Percentiles rank a stretch among this genome's conserved stretches.
These are phyloP conservation scores for Perdita meconis DNA, from an alignment of 2,888 invertebrate species.

Conservation along the genomic window DNA sequence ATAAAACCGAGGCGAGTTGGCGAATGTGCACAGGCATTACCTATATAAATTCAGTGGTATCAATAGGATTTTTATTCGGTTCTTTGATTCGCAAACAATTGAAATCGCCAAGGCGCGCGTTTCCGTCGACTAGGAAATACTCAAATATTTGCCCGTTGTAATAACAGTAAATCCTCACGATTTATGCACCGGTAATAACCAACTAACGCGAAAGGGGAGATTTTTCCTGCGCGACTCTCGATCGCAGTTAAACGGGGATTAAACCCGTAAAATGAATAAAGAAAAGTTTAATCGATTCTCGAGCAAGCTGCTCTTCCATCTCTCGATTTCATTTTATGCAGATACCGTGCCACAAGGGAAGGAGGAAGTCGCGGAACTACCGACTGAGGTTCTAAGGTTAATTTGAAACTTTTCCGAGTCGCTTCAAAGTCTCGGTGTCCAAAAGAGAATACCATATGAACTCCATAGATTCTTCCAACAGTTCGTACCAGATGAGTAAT, in stretches of 20 bases:
- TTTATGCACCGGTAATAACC: conserved; percentile 42
- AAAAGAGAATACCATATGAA: conserved; percentile 50
- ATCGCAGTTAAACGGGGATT: conserved; percentile 37
- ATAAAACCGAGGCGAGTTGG: not conserved
- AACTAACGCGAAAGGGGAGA: conserved; percentile 18
- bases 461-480: conserved; percentile 30
- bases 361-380: conserved; percentile 20
- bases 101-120: conserved; percentile 8
- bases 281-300: conserved; percentile 49
- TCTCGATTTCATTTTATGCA: conserved; percentile 56
- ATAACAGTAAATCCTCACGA: conserved; percentile 36
- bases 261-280: conserved; percentile 34
- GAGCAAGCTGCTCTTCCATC: not conserved
- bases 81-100: conserved; percentile 33
- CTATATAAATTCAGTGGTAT: conserved; percentile 7
- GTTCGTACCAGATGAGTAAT: conserved; percentile 19
- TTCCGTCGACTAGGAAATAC: conserved; percentile 27
- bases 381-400: conserved; percentile 43
- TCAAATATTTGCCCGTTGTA: conserved; percentile 39
- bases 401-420: conserved; percentile 54
- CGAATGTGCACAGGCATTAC: not conserved
- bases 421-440: conserved; percentile 27
- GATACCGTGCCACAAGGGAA: conserved; percentile 6
- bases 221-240: conserved; percentile 5
- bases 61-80: conserved; percentile 24